Evolutionary conservation across 1,140 invertebrate genomes (phyloP).

Genomic region (Drosophila kurseongensis): DNA sequence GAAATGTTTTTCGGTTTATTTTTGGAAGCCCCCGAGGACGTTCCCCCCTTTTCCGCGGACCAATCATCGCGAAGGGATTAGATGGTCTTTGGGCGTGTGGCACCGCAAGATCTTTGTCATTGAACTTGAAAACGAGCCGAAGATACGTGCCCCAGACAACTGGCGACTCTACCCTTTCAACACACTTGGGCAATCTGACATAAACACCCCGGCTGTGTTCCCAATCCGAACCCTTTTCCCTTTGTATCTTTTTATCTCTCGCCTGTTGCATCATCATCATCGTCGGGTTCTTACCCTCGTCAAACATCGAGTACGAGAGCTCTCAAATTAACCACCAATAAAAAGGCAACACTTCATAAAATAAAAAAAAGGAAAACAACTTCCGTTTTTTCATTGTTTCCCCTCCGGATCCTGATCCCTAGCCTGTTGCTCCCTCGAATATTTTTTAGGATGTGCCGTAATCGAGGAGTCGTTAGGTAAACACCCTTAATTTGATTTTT

Average conservation of each 20-base stretch:
- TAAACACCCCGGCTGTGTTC: slow-evolving; percentile 26
- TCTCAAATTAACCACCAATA: slow-evolving; percentile 82
- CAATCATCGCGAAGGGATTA: slow-evolving; percentile 71
- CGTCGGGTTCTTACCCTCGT: slow-evolving; percentile 58
- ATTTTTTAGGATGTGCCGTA: slow-evolving; percentile 69
- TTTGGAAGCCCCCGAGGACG: slow-evolving; percentile 42
- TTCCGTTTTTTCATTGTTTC: slow-evolving; percentile 66
- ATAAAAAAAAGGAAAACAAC: slow-evolving; percentile 55
- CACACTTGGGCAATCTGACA: slow-evolving; percentile 64
- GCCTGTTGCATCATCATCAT: slow-evolving; percentile 68
- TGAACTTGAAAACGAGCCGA: slow-evolving; percentile 71
- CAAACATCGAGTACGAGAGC: slow-evolving; percentile 49
- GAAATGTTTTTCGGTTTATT: slow-evolving; percentile 66
- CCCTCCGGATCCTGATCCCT: slow-evolving; percentile 30
- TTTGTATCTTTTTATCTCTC: slow-evolving; percentile 22
- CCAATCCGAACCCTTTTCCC: slow-evolving; percentile 40
- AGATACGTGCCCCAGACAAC: slow-evolving; percentile 32
- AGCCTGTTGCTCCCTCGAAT: slow-evolving; percentile 43
- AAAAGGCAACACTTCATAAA: slow-evolving; percentile 81
- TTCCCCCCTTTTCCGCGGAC: slow-evolving; percentile 30
- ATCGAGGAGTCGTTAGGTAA: slow-evolving; percentile 70
- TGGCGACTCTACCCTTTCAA: slow-evolving; percentile 60
- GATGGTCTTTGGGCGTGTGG: slow-evolving; percentile 58
- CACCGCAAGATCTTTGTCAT: slow-evolving; percentile 77
- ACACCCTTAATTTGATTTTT: slow-evolving; percentile 77